Evolutionary conservation across 2,888 invertebrate species (phyloP).

Genomic region (Uropetala carovei): DNA sequence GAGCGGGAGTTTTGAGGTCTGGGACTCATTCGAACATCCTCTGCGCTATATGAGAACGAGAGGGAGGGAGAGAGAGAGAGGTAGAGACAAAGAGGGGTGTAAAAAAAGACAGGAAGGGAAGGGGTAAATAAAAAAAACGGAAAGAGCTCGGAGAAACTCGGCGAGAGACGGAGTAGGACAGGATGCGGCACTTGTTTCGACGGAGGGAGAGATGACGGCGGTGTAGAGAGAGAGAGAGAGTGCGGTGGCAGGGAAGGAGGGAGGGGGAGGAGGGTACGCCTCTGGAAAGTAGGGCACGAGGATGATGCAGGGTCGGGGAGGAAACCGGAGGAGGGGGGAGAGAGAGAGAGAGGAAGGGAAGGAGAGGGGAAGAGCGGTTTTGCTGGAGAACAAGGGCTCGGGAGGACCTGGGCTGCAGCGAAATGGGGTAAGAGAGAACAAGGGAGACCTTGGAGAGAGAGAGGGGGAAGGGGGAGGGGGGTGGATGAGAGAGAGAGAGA

Average conservation of each 20-base stretch:
- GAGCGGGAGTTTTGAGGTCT: neutral
- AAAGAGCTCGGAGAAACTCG: neutral
- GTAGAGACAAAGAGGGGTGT: neutral
- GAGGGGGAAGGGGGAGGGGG: neutral
- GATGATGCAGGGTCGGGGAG: slow-evolving; percentile 8
- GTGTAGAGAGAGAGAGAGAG: neutral
- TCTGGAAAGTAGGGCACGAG: slow-evolving; percentile 52
- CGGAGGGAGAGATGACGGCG: neutral
- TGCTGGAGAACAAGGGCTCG: neutral
- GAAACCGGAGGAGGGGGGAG: neutral
- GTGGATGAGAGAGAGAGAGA: neutral
- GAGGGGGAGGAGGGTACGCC: neutral
- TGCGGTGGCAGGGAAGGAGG: neutral
- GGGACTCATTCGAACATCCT: slow-evolving; percentile 15
- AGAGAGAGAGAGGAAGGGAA: neutral
- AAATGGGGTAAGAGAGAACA: neutral
- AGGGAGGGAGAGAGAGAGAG: neutral
- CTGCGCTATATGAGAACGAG: neutral
- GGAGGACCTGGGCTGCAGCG: neutral
- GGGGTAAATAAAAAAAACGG: neutral
- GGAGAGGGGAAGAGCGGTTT: neutral
- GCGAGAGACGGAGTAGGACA: neutral
- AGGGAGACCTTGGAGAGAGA: neutral
- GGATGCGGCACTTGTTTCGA: slow-evolving; percentile 52
- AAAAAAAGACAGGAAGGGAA: neutral